Percentiles rank a stretch among this genome's conserved stretches.
Evolutionary conservation across 2,113 vertebrate species (phyloP).

Genomic region (Zapornia atra): DNA sequence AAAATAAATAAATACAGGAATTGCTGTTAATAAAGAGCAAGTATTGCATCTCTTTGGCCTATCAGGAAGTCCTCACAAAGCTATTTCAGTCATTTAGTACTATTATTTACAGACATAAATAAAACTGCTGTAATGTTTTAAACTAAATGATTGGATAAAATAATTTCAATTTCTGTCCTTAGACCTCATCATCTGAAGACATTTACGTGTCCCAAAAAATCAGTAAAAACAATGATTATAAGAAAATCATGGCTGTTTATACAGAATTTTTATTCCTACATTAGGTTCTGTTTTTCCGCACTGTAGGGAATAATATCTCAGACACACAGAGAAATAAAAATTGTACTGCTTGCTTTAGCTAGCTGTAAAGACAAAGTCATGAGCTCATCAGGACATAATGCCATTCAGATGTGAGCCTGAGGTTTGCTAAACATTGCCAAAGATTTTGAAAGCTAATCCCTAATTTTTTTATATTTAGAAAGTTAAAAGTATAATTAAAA

Average conservation of each 20-base stretch:
- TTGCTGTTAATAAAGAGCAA: not conserved
- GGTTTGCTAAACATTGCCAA: not conserved
- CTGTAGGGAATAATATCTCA: not conserved
- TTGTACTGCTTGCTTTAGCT: conserved; percentile 30
- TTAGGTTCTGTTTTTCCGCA: not conserved
- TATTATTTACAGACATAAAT: not conserved
- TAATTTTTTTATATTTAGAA: conserved; percentile 3
- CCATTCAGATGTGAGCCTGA: conserved; percentile 25
- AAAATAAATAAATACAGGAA: not conserved
- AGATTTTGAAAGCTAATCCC: not conserved
- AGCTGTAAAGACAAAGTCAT: not conserved
- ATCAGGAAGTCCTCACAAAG: not conserved
- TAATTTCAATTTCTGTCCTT: not conserved
- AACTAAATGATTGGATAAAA: not conserved
- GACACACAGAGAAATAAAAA: not conserved
- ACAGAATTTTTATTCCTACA: not conserved
- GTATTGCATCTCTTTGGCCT: not conserved
- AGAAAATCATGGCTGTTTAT: not conserved
- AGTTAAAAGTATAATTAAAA: not conserved
- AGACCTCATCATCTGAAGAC: not conserved
- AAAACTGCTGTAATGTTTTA: not conserved
- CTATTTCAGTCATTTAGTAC: not conserved
- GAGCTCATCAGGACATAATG: conserved; percentile 31
- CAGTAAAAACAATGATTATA: not conserved
- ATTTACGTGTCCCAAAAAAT: not conserved